Percentiles rank a stretch among this genome's conserved stretches.
phyloP scores from a whole-genome alignment of 1,140 invertebrate species.

The Hormaphis cornu region DNA sequence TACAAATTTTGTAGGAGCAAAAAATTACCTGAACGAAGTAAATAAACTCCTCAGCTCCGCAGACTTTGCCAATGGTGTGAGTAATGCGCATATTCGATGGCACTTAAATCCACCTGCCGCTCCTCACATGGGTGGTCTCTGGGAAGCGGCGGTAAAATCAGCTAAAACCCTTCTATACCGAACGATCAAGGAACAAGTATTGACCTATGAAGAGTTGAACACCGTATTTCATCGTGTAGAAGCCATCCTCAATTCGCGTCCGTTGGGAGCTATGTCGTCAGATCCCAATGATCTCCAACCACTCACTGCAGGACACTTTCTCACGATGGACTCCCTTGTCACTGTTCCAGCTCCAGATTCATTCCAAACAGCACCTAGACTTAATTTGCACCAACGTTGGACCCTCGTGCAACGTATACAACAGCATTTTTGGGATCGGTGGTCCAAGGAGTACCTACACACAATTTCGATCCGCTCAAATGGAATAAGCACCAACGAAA shows the following conservation, averaged over 20 bases:
- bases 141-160: constrained; percentile 40
- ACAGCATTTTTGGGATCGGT: constrained; percentile 22
- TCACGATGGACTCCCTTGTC: constrained; percentile 36
- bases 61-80: neutral
- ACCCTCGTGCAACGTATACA: neutral
- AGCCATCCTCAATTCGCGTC: constrained; percentile 41
- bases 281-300: constrained; percentile 35
- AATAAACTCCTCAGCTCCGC: neutral
- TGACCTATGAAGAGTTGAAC: constrained; percentile 37
- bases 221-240: constrained; percentile 40
- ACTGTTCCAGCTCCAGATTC: neutral
- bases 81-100: constrained; percentile 33
- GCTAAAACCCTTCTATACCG: constrained; percentile 38
- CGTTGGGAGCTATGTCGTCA: constrained; percentile 32
- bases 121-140: constrained; percentile 41
- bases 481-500: neutral
- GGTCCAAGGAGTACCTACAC: constrained; percentile 10
- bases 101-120: constrained; percentile 40
- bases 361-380: neutral
- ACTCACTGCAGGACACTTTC: constrained; percentile 41
- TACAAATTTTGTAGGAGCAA: constrained; percentile 6
- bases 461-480: neutral
- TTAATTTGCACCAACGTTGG: neutral
- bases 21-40: neutral
- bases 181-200: constrained; percentile 27